Conservation (phyloP, 23 tunicate species). For the Halocynthia roretzi region DNA sequence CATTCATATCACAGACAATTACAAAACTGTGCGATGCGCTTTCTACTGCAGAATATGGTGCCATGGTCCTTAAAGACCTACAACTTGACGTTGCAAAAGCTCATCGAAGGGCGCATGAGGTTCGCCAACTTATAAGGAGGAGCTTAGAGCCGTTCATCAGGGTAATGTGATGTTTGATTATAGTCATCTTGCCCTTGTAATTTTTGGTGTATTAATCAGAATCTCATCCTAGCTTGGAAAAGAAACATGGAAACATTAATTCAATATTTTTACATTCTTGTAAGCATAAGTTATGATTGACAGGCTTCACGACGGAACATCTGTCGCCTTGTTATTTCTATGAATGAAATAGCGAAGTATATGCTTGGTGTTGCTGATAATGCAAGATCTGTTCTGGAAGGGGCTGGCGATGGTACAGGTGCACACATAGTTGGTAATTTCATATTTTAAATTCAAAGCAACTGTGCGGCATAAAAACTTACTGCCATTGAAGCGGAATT, state of each 20-base stretch:
- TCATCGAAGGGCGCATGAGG: conserved; percentile 33
- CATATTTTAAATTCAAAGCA: too few species aligned
- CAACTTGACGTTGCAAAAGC: conserved; percentile 59
- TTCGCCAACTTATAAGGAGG: conserved; percentile 26
- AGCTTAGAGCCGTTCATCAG: conserved; percentile 34
- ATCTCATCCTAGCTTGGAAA: too few species aligned
- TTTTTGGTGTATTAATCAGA: not conserved
- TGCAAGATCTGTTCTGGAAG: conserved; percentile 60
- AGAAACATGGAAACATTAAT: too few species aligned
- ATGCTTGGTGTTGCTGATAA: conserved; percentile 43
- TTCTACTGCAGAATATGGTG: conserved; percentile 20
- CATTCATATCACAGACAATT: conserved; percentile 10
- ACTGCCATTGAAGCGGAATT: too few species aligned
- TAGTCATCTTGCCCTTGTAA: not conserved
- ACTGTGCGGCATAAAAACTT: too few species aligned
- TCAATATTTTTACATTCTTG: too few species aligned
- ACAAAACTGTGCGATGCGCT: conserved; percentile 28
- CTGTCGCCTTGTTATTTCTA: conserved; percentile 36
- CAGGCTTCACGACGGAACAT: conserved; percentile 34
- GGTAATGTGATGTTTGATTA: conserved; percentile 20
- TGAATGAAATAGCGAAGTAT: conserved; percentile 57
- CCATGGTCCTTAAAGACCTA: conserved; percentile 43
- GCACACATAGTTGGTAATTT: not conserved
- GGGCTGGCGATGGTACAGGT: not conserved
- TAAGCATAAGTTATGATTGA: not conserved